Conservation (phyloP, 2,797 vertebrate genomes). For the Gallinago nigripennis region DNA sequence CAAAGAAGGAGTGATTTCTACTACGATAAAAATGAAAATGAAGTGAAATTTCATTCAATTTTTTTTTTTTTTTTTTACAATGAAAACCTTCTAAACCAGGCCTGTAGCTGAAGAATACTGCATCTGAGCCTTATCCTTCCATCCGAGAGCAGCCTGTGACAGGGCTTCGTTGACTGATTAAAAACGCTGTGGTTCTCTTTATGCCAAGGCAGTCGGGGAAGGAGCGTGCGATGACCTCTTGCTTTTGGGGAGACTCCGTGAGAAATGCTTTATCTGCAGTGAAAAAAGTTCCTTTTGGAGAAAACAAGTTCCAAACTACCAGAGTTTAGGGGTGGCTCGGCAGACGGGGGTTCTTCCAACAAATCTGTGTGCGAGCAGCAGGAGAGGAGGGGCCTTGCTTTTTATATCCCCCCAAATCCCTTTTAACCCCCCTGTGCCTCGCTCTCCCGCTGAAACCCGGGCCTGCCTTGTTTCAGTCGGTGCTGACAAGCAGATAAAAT, state of each 20-base stretch:
- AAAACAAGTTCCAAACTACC: neutral
- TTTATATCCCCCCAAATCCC: neutral
- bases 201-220: neutral
- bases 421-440: neutral
- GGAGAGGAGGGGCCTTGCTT: neutral
- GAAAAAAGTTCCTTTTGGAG: neutral
- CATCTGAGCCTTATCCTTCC: neutral
- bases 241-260: neutral
- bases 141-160: neutral
- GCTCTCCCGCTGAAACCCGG: neutral
- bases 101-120: neutral
- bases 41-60: too few relatives aligned
- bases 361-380: neutral
- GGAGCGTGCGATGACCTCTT: neutral
- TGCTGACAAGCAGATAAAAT: conserved; percentile 55
- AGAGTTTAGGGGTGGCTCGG: neutral
- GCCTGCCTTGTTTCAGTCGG: conserved; percentile 48
- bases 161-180: neutral
- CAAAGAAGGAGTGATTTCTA: neutral
- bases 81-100: neutral
- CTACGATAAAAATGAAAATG: neutral
- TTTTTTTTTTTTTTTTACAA: too few relatives aligned
- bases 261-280: neutral
- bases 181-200: neutral
- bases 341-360: neutral